Evolutionary conservation across 2,888 invertebrate genomes (phyloP), one percentile per base, ranked within the genome.

Genomic region (Erynnis tages): DNA sequence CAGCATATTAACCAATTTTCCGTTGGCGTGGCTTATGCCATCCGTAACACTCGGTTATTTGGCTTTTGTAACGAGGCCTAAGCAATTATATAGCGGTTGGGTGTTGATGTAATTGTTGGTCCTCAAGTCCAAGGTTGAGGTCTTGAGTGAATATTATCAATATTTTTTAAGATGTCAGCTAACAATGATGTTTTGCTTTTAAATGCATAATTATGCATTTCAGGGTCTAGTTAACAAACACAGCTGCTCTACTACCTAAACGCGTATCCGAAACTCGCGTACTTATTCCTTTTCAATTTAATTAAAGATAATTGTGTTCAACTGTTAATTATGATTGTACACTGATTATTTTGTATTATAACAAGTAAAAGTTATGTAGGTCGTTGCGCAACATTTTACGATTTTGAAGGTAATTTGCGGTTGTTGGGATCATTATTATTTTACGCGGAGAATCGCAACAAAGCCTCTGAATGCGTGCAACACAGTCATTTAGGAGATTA

Each of bases 331-430:
- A 52, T 16, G 43, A 43, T 43, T 50, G 4, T 44, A 30, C 29
- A 17, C 35, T 37, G 13, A 37, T 43, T 27, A 43, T 29, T 34
- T 29, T 27, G 35, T 35, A 16, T 13, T 41, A n/a, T 17, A 32
- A 49, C 49, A 29, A 44, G 43, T 37, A 52, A 43, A 35, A 44
- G 50, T 50, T 43, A 50, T 50, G 35, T 50, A 44, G 27, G 35
- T 29, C 35, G 50, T 44, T 43, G 29, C 43, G 35, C 35, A 50
- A 44, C 35, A 14, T 21, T 44, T 49, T 50, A n/a, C 16, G 23
- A 41, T 27, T 50, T 34, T 29, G 35, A 19, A 44, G 27, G 27
- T 8, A 37, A 43, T 37, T 35, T 44, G 43, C 43, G 50, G 35
- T 44, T 50, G 34, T 37, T 21, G n/a, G 17, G 50, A 50, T 50